phyloP scores from a whole-genome alignment of 2,888 invertebrate species.

The Amiota mariae region DNA sequence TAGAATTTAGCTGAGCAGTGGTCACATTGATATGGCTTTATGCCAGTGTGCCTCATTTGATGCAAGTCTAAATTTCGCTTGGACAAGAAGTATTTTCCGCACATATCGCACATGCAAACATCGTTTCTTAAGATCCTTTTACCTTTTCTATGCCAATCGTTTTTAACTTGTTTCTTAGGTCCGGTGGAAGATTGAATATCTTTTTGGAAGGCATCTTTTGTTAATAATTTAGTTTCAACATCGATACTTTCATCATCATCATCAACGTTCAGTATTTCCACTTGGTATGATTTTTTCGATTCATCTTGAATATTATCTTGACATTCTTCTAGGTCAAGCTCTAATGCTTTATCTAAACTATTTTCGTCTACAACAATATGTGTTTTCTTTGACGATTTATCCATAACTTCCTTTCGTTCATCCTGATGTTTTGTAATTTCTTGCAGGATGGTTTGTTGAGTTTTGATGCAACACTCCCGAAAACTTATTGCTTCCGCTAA shows the following conservation, averaged over 20 bases:
- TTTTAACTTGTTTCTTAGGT: not conserved
- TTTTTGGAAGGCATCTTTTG: no score
- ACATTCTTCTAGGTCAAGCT: not conserved
- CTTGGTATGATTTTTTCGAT: no score
- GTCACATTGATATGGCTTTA: slow-evolving; percentile 28
- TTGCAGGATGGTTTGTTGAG: slow-evolving; percentile 39
- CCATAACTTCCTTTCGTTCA: no score
- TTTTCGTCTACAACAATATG: not conserved
- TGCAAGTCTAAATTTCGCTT: slow-evolving; percentile 54
- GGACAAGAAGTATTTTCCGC: slow-evolving; percentile 52
- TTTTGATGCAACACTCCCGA: slow-evolving; percentile 46
- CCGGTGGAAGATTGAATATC: not conserved
- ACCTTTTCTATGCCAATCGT: not conserved
- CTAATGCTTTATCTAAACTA: not conserved
- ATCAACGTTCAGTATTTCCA: no score
- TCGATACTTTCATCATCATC: no score
- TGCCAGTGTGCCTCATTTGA: slow-evolving; percentile 47
- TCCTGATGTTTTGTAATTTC: no score
- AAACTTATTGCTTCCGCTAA: slow-evolving; percentile 47
- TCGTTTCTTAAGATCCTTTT: not conserved
- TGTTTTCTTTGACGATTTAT: not conserved
- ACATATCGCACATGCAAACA: slow-evolving; percentile 45
- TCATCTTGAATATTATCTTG: not conserved
- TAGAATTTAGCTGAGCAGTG: slow-evolving; percentile 31
- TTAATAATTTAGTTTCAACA: no score